Conservation (phyloP, 2,888 invertebrate genomes). For the Eristalis arbustorum region DNA sequence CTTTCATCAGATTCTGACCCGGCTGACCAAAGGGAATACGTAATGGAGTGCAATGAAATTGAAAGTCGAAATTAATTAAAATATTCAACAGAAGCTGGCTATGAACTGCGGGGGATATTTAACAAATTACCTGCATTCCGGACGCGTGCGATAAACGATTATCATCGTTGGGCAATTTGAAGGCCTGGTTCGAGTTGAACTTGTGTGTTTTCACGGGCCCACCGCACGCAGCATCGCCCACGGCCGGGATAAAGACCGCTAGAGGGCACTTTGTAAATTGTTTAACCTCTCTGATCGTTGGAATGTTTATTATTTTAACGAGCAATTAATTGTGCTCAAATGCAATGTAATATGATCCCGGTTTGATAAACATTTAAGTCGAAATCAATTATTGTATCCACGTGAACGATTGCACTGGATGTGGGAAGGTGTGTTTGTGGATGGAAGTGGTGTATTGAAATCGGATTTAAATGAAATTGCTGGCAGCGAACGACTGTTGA, state of each 20-base stretch:
- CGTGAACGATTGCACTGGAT: neutral
- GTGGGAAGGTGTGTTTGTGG: neutral
- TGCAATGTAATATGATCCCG: conserved; percentile 23
- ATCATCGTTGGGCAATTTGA: conserved; percentile 9
- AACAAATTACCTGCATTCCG: conserved; percentile 59
- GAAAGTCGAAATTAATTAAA: conserved; percentile 66
- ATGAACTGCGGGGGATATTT: conserved; percentile 1
- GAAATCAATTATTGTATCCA: neutral
- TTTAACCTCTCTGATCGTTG: conserved; percentile 24
- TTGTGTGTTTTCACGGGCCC: neutral
- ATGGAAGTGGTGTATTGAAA: neutral
- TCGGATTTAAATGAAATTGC: neutral
- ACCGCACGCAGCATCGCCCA: neutral
- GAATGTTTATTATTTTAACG: conserved; percentile 44
- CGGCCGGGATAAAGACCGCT: neutral
- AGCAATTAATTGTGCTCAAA: conserved; percentile 38
- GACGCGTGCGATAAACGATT: conserved; percentile 9
- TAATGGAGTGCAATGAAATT: conserved; percentile 54
- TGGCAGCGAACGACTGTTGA: neutral
- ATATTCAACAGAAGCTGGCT: conserved; percentile 33
- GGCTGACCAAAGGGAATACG: conserved; percentile 10
- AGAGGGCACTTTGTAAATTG: conserved; percentile 24
- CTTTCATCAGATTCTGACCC: neutral
- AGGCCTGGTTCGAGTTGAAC: neutral
- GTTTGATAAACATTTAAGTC: conserved; percentile 30